Evolutionary conservation across 2,888 invertebrate species (phyloP).

Genomic region (Sinopyrophorus schimmeli): DNA sequence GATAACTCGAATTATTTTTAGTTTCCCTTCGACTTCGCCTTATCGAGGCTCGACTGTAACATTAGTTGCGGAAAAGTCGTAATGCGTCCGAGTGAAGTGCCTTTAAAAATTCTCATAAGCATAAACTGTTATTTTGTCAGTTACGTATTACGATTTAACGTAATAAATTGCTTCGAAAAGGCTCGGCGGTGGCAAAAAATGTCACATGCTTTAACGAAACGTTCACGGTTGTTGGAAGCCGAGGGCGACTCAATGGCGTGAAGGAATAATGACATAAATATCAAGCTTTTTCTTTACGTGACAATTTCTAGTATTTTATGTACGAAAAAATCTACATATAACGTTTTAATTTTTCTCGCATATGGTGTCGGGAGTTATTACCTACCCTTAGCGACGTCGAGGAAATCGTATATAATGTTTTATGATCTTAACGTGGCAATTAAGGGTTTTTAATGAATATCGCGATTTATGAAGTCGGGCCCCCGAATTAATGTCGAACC

Average conservation of each 20-base stretch:
- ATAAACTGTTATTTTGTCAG: slow-evolving; percentile 32
- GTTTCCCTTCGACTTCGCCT: too few species aligned
- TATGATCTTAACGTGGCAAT: slow-evolving; percentile 21
- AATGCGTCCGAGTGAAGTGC: too few species aligned
- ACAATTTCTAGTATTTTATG: slow-evolving; percentile 33
- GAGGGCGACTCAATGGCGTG: slow-evolving; percentile 29
- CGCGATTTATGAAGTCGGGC: too few species aligned
- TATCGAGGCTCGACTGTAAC: too few species aligned
- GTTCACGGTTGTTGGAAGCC: slow-evolving; percentile 32
- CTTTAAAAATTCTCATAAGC: slow-evolving; percentile 23
- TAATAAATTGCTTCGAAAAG: slow-evolving; percentile 30
- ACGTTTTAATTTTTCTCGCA: slow-evolving; percentile 33
- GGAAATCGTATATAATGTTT: slow-evolving; percentile 34
- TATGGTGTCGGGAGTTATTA: slow-evolving; percentile 29
- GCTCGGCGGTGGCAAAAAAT: slow-evolving; percentile 27
- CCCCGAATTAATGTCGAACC: too few species aligned
- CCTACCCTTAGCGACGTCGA: slow-evolving; percentile 25
- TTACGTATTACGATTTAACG: slow-evolving; percentile 29
- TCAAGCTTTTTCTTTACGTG: slow-evolving; percentile 29
- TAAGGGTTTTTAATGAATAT: slow-evolving; percentile 26
- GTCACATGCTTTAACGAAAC: slow-evolving; percentile 31
- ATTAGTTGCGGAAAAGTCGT: too few species aligned
- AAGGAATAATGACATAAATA: slow-evolving; percentile 32
- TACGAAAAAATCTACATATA: slow-evolving; percentile 27
- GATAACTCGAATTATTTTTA: too few species aligned